Evolutionary conservation across 2,888 invertebrate genomes (phyloP).

Genomic region (Acanthosoma haemorrhoidale): DNA sequence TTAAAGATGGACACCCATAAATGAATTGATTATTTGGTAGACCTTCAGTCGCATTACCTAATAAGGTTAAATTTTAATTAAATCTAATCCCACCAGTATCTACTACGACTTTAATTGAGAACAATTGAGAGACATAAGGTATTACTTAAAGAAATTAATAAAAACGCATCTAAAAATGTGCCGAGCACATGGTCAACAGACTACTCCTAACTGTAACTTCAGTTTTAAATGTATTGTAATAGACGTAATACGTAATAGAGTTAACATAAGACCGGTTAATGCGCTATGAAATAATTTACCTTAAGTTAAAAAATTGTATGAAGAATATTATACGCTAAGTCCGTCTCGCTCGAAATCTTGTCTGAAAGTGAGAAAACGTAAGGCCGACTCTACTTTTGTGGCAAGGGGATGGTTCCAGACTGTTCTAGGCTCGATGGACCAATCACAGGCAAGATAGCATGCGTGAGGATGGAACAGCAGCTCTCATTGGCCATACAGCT

Average conservation of each 20-base stretch:
- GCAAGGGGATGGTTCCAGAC: not conserved
- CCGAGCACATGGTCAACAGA: not conserved
- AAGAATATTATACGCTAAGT: constrained; percentile 19
- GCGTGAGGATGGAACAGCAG: not conserved
- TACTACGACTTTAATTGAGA: too few species aligned
- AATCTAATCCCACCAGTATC: too few species aligned
- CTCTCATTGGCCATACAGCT: constrained; percentile 2
- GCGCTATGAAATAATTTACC: not conserved
- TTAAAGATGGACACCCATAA: too few species aligned
- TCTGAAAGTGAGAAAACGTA: not conserved
- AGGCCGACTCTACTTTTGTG: constrained; percentile 12
- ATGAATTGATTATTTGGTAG: too few species aligned
- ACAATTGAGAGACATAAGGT: too few species aligned
- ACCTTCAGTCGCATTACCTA: too few species aligned
- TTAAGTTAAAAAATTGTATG: constrained; percentile 13
- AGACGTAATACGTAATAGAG: not conserved
- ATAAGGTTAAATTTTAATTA: too few species aligned
- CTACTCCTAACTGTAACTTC: too few species aligned
- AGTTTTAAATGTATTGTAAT: too few species aligned
- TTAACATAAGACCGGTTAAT: not conserved
- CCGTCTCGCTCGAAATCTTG: constrained; percentile 24
- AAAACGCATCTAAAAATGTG: too few species aligned
- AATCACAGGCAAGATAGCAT: constrained; percentile 2
- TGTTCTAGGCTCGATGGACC: constrained; percentile 19
- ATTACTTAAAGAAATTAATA: too few species aligned